Evolutionary conservation across 2,797 vertebrate species (phyloP).

Genomic region (Protonibea diacanthus): DNA sequence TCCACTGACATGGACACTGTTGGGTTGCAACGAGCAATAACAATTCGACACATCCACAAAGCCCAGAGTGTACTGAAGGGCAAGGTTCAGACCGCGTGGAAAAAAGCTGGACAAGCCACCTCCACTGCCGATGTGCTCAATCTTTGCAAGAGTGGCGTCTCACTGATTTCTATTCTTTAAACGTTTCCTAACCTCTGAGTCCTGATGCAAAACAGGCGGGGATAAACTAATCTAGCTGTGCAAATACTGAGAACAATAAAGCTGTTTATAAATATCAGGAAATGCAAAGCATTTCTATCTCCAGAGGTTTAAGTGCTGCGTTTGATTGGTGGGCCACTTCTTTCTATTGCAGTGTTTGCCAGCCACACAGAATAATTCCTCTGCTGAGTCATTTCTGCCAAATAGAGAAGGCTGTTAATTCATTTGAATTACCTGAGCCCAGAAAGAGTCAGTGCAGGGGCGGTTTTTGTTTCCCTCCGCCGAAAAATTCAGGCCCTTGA

Average conservation of each 20-base stretch:
- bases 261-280: constrained; percentile 42
- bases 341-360: constrained; percentile 6
- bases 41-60: constrained; percentile 52
- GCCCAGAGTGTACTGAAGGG: constrained; percentile 23
- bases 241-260: constrained; percentile 38
- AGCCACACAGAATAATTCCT: constrained; percentile 48
- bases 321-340: constrained; percentile 43
- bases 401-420: constrained; percentile 65
- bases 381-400: constrained; percentile 52
- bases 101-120: constrained; percentile 28
- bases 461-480: constrained; percentile 10
- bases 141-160: neutral
- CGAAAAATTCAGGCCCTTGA: constrained; percentile 20
- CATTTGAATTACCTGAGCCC: constrained; percentile 63
- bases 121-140: neutral
- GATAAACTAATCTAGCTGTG: constrained; percentile 15
- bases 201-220: constrained; percentile 5
- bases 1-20: constrained; percentile 41
- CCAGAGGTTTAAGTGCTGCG: constrained; percentile 17
- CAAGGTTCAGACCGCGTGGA: constrained; percentile 44
- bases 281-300: constrained; percentile 56
- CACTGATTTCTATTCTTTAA: constrained; percentile 28
- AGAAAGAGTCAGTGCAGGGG: constrained; percentile 26
- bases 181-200: neutral
- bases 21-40: constrained; percentile 45